These are phyloP conservation scores for Anser cygnoides DNA, from an alignment of 2,113 vertebrate species.

Conservation along the genomic window DNA sequence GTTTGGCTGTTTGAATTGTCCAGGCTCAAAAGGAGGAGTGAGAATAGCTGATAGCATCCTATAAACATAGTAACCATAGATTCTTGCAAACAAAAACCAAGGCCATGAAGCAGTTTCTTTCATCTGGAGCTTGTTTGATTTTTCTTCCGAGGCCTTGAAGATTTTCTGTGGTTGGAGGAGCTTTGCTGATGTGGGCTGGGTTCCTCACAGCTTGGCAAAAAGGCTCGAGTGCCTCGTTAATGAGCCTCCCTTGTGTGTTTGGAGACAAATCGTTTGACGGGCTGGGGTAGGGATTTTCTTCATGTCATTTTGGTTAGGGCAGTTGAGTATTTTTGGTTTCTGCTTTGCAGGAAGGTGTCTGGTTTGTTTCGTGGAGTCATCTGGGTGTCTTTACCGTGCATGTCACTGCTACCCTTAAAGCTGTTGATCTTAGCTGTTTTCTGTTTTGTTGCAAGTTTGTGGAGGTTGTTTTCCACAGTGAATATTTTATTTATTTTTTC, in stretches of 20 bases:
- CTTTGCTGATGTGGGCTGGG: not conserved
- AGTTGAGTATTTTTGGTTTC: not conserved
- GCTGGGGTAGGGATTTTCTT: not conserved
- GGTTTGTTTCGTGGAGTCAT: not conserved
- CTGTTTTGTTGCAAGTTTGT: not conserved
- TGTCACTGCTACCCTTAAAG: not conserved
- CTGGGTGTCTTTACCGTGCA: not conserved
- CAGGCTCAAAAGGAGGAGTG: not conserved
- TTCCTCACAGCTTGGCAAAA: not conserved
- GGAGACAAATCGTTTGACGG: not conserved
- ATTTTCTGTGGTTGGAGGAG: not conserved
- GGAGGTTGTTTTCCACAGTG: not conserved
- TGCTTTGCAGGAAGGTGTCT: not conserved
- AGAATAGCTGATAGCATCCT: not conserved
- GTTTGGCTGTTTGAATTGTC: not conserved
- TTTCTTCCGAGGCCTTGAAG: not conserved
- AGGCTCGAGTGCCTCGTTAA: not conserved
- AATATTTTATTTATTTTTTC: not conserved
- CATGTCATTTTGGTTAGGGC: not conserved
- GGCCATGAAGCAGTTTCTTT: not conserved
- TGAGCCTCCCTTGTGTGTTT: not conserved
- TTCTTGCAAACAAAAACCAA: accelerated
- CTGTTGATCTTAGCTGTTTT: accelerated
- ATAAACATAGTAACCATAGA: not conserved
- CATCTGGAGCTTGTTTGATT: not conserved